Base-by-base conservation (phyloP, 2,113 vertebrate species). In the Aptenodytes forsteri region DNA sequence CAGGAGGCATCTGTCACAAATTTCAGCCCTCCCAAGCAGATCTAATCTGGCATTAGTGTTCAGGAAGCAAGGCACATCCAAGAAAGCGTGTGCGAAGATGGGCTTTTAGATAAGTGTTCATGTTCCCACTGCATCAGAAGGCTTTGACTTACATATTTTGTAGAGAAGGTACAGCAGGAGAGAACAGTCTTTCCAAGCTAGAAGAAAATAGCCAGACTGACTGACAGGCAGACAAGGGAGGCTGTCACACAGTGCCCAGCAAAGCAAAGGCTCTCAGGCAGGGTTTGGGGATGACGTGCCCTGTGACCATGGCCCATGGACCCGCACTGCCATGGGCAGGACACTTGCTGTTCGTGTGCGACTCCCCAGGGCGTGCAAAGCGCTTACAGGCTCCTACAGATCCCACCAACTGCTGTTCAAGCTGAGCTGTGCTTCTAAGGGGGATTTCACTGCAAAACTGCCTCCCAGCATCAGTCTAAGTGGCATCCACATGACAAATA, bases 211-310 rank as follows among this genome's bases (percentile, higher is more conserved):
- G 17, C 23, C 49, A 30, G 34, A 7, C 26, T 27, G 64, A 18
- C 40, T 40, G 32, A 52, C 4, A 27, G 54, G 44, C 10, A 40
- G 42, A 44, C 7, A 27, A 73, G 42, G 36, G 25, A 36, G 25
- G 23, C 10, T 58, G 44, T 26, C 38, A 25, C 42, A 36, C 49
- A 25, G 19, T 13, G 27, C 20, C 49, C 49, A 59, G 52, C 23
- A 83, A 58, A 78, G 29, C 25, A 56, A 46, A 59, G 20, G 34
- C 29, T 66, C 25, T 59, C 40, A 14, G 65, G 50, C 25, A n/a
- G 16, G 6, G 14, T 49, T 54, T 66, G 59, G 55, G 27, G 32
- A 62, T 0, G 0, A 42, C 0, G 1, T 47, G 20, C 25, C 25
- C 15, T 23, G 12, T 27, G 29, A 23, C 21, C n/a, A 13, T 16